Evolutionary conservation across 2,797 vertebrate species (phyloP), one percentile per base, ranked within the genome.

Genomic region (Catamblyrhynchus diadema): DNA sequence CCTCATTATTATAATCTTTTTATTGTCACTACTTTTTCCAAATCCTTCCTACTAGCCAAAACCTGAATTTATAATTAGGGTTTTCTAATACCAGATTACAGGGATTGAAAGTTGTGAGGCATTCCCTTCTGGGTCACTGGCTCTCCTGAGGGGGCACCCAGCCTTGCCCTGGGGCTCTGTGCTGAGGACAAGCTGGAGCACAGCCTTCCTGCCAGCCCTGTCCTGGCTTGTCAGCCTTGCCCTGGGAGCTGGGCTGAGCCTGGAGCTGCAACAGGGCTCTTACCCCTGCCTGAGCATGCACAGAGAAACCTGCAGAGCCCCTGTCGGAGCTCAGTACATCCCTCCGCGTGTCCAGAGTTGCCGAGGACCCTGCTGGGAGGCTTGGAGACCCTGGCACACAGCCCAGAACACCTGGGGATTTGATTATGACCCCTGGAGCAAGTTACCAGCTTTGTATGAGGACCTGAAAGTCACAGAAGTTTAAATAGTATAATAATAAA

Each of bases 91-190:
- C 11, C 42, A 84, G 67, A 64, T 67, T 66, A 88, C 2, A 88
- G 75, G 69, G 75, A 81, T 6, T n/a, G 53, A 62, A 69, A 57
- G 23, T 12, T 81, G 65, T 48, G 53, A 75, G 70, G 75, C 84
- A 93, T 88, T 94, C 88, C 54, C 47, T 94, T 94, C 83, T 93
- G 83, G 87, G 86, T 90, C 82, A 8, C 47, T 37, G 53, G 28
- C 5, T 80, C 25, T 65, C 50, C 33, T 14, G 18, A 54, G 0
- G 7, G 23, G 33, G 67, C 66, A 54, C 41, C 53, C 81, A 92
- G 86, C 45, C 79, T 22, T 73, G 87, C 79, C 95, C 72, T 27
- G 79, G 60, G 83, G 89, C 33, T 3, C 32, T 6, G n/a, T 3
- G 2, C 0, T 37, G 70, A 61, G 66, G 74, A 86, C 3, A 20